Evolutionary conservation across 2,113 vertebrate genomes (phyloP).

Genomic region (Lophotis ruficrista): DNA sequence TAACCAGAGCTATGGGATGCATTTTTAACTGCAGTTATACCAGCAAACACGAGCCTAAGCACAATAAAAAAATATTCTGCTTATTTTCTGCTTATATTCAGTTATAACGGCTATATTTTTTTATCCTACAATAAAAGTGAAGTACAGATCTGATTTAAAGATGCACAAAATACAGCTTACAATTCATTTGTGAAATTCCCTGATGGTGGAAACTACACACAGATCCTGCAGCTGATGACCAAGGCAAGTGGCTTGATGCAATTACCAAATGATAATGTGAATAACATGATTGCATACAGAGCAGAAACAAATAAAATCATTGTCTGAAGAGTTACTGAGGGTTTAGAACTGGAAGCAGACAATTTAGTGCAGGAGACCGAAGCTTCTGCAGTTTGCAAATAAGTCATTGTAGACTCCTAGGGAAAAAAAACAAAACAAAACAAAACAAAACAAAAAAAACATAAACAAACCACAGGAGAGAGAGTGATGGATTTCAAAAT

Average conservation of each 20-base stretch:
- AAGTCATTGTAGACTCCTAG: not conserved
- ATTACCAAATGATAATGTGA: conserved; percentile 7
- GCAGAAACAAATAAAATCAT: conserved; percentile 19
- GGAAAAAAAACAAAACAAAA: not conserved
- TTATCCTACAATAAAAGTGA: not conserved
- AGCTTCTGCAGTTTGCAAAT: not conserved
- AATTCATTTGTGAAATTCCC: not conserved
- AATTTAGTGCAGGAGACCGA: not conserved
- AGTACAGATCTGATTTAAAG: not conserved
- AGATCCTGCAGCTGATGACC: not conserved
- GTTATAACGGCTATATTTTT: not conserved
- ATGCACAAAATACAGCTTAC: not conserved
- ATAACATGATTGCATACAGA: not conserved
- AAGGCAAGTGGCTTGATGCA: conserved; percentile 1
- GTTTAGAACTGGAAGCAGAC: not conserved
- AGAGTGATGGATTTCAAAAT: not conserved
- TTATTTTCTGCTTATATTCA: not conserved
- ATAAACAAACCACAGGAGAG: not conserved
- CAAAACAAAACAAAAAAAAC: not conserved
- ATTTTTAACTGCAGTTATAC: not conserved
- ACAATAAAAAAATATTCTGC: not conserved
- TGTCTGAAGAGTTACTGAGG: not conserved
- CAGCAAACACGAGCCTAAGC: not conserved
- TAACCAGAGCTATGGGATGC: not conserved
- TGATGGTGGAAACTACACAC: not conserved